Percentiles rank a stretch among this genome's conserved stretches.
Evolutionary conservation across 2,888 invertebrate genomes (phyloP).

Genomic region (Salpingus planirostris): DNA sequence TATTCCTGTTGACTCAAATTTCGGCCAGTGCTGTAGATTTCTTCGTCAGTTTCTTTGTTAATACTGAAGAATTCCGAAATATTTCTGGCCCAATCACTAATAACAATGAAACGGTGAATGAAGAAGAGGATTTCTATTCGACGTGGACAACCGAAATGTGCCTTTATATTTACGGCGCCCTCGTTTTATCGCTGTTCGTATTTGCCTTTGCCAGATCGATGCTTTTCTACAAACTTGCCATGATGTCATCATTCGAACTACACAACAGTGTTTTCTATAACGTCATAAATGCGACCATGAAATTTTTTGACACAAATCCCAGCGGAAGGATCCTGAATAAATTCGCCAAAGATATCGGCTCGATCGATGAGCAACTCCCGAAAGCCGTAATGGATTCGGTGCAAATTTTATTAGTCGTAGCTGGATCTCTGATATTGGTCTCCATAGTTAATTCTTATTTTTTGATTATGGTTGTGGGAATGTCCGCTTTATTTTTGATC

Average conservation of each 20-base stretch:
- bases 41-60: constrained; percentile 63
- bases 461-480: constrained; percentile 43
- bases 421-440: constrained; percentile 48
- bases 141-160: constrained; percentile 40
- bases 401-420: constrained; percentile 42
- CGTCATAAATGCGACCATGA: constrained; percentile 48
- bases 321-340: constrained; percentile 69
- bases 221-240: constrained; percentile 54
- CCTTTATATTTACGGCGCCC: constrained; percentile 52
- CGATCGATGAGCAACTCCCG: constrained; percentile 66
- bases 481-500: constrained; percentile 52
- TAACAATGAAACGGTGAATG: no score
- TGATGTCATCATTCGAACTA: constrained; percentile 56
- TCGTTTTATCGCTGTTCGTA: constrained; percentile 47
- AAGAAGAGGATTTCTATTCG: constrained; percentile 1
- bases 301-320: constrained; percentile 80
- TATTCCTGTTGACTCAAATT: constrained; percentile 48
- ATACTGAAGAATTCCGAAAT: constrained; percentile 30
- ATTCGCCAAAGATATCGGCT: constrained; percentile 77
- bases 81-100: constrained; percentile 7
- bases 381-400: constrained; percentile 54
- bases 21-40: constrained; percentile 61
- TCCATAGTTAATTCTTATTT: constrained; percentile 47
- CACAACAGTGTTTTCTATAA: constrained; percentile 63
- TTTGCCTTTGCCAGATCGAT: constrained; percentile 54